phyloP scores from a whole-genome alignment of 2,888 invertebrate species.

The Drosophila ustulata region DNA sequence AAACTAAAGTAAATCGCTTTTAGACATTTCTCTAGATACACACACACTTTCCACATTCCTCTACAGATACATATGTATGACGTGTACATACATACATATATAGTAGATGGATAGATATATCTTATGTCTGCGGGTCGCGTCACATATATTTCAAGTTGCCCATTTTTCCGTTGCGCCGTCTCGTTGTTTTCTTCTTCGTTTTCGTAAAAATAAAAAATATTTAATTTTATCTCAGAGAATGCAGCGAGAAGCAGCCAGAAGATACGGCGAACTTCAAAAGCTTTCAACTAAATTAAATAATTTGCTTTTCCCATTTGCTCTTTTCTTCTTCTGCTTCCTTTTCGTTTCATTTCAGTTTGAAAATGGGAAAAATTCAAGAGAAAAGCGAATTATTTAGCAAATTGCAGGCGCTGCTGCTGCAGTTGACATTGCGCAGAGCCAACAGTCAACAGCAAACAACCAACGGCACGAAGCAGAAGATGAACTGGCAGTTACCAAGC shows the following conservation, averaged over 20 bases:
- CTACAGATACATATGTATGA: slow-evolving; percentile 11
- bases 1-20: slow-evolving; percentile 70
- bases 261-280: slow-evolving; percentile 61
- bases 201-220: slow-evolving; percentile 66
- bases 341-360: slow-evolving; percentile 11
- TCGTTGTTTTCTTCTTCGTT: slow-evolving; percentile 9
- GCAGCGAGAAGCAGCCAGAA: slow-evolving; percentile 25
- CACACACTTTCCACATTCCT: slow-evolving; percentile 33
- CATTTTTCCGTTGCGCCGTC: slow-evolving; percentile 35
- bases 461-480: slow-evolving; percentile 6
- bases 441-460: neutral
- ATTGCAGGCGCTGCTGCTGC: slow-evolving; percentile 16
- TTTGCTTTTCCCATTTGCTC: slow-evolving; percentile 21
- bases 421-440: slow-evolving; percentile 14
- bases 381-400: slow-evolving; percentile 27
- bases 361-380: slow-evolving; percentile 10
- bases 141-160: slow-evolving; percentile 69
- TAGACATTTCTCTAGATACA: slow-evolving; percentile 59
- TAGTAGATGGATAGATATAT: neutral
- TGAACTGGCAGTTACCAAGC: slow-evolving; percentile 10
- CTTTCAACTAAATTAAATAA: slow-evolving; percentile 77
- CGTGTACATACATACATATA: neutral
- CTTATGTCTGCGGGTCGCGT: slow-evolving; percentile 33
- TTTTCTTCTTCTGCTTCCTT: slow-evolving; percentile 11
- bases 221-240: slow-evolving; percentile 68